These are phyloP conservation scores for Tylochromis polylepis DNA, from an alignment of 2,113 vertebrate genomes.

Conservation along the genomic window DNA sequence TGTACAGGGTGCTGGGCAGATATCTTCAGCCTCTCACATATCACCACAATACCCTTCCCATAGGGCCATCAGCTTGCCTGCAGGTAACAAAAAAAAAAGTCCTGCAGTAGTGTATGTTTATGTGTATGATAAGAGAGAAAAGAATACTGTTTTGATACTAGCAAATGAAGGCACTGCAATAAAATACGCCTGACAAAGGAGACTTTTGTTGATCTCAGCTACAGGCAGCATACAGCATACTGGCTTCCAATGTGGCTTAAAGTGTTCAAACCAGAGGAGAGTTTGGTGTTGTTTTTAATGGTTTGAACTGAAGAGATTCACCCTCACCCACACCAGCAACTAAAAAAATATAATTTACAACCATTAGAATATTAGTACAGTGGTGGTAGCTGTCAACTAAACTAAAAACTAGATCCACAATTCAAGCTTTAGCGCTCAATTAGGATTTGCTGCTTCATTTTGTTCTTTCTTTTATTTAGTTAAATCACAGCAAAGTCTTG, in stretches of 20 bases:
- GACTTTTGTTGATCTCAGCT: not conserved
- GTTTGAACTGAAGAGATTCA: not conserved
- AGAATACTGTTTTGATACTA: not conserved
- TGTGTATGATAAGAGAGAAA: not conserved
- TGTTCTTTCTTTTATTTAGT: not conserved
- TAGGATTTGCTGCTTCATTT: not conserved
- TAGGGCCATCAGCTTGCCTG: slow-evolving; percentile 65
- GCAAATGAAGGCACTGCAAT: not conserved
- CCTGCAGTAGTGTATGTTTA: not conserved
- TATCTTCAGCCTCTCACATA: slow-evolving; percentile 61
- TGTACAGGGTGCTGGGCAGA: slow-evolving; percentile 53
- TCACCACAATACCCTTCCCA: slow-evolving; percentile 71
- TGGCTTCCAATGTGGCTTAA: not conserved
- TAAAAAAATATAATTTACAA: not conserved
- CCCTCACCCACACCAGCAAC: not conserved
- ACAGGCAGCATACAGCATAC: not conserved
- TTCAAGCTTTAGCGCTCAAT: not conserved
- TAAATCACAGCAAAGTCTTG: not conserved
- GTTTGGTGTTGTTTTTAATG: not conserved
- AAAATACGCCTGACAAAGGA: not conserved
- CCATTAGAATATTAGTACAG: not conserved
- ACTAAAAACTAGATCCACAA: not conserved
- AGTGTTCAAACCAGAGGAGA: not conserved
- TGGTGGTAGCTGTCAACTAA: not conserved
- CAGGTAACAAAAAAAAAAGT: slow-evolving; percentile 60